phyloP scores from a whole-genome alignment of 1,140 invertebrate species.

The Dreissena polymorpha region DNA sequence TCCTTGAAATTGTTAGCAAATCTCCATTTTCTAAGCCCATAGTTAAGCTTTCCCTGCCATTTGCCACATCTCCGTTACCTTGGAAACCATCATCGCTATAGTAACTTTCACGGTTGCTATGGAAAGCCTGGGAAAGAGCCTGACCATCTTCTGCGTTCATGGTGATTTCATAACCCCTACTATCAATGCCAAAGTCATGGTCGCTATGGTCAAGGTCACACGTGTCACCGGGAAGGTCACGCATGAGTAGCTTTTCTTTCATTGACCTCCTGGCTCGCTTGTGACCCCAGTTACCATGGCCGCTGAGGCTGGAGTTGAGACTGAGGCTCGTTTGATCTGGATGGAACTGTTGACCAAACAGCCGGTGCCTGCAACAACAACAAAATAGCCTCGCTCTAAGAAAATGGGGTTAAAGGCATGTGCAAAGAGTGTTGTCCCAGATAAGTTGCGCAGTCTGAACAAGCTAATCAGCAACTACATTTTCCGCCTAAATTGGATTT shows the following conservation, averaged over 20 bases:
- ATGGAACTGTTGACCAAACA: conserved; percentile 58
- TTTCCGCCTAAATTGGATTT: too few species aligned
- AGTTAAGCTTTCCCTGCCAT: conserved; percentile 33
- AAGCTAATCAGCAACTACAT: too few species aligned
- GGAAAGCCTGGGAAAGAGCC: conserved; percentile 45
- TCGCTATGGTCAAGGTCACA: conserved; percentile 42
- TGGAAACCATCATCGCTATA: conserved; percentile 21
- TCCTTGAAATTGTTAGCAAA: not conserved
- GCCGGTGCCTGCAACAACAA: conserved; percentile 59
- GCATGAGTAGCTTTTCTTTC: conserved; percentile 67
- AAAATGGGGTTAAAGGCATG: too few species aligned
- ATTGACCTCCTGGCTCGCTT: conserved; percentile 54
- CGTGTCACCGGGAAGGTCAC: conserved; percentile 48
- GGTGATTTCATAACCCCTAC: conserved; percentile 39
- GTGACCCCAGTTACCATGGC: conserved; percentile 46
- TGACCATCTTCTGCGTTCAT: conserved; percentile 40
- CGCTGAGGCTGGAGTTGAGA: conserved; percentile 34
- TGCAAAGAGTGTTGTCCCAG: too few species aligned
- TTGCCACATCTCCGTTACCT: not conserved
- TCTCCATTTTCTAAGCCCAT: conserved; percentile 38
- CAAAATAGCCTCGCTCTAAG: not conserved
- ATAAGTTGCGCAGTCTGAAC: too few species aligned
- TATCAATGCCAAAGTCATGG: conserved; percentile 52
- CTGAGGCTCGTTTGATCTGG: conserved; percentile 63
- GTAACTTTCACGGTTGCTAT: conserved; percentile 44